Base-by-base conservation (phyloP, 2,888 invertebrate genomes). In the Drosophila borealis region DNA sequence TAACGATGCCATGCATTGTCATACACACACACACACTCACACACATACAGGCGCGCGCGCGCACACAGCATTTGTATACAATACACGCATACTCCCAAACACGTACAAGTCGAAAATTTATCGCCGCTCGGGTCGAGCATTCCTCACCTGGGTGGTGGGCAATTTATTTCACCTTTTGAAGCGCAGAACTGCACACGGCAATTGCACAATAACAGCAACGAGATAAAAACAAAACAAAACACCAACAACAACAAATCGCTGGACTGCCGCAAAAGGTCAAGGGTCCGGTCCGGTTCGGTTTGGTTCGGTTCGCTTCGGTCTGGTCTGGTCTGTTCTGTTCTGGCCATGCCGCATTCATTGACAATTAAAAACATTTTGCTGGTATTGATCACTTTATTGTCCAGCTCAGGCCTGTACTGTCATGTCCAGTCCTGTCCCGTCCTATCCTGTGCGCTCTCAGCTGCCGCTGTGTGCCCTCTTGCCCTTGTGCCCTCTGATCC, bases 381-480 rank as follows among this genome's bases (percentile, higher is more conserved):
- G 62, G 49, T 71, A 74, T 87, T 84, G 84, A 84, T 84, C 87
- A 87, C 88, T 85, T 88, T 75, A 88, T 85, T 85, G 88, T 82
- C 69, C 59, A 36, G 36, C 13, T 36, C 6, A 41, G 33, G 19
- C n/a, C 53, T 11, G 42, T 41, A 9, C 25, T 41, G 51, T 64
- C 39, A 59, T 45, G n/a, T 39, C 17, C 25, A 33, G 21, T 25
- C n/a, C 17, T 25, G 36, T 41, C 41, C 67, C 42, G 13, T 36
- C 33, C 41, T 14, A 21, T 51, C 17, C 66, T 55, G n/a, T n/a
- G 34, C 37, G n/a, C 41, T 65, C 33, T 74, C 74, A 67, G 65
- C 66, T 63, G 65, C 44, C 73, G 61, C 42, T 54, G 57, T 56
- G 36, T 13, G 19, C 39, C 45, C 25, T 8, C 25, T 29, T 50